Evolutionary conservation across 2,888 invertebrate genomes (phyloP).

Genomic region (Macrosoma leucophasiata): DNA sequence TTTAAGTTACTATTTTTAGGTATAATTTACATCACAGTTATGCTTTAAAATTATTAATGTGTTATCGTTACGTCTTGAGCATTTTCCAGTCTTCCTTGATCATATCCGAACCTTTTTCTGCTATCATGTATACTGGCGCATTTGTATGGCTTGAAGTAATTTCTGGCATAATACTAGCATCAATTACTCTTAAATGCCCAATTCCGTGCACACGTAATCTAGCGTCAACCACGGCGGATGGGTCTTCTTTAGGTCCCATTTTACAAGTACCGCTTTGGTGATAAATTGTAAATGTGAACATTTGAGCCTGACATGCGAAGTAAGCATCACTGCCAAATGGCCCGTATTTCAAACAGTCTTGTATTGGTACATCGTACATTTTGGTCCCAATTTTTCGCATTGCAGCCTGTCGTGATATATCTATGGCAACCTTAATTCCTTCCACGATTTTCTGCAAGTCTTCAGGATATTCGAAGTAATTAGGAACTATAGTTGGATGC

Average conservation of each 20-base stretch:
- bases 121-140: slow-evolving; percentile 86
- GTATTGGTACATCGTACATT: slow-evolving; percentile 76
- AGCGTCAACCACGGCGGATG: slow-evolving; percentile 79
- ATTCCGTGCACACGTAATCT: slow-evolving; percentile 80
- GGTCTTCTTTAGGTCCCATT: slow-evolving; percentile 77
- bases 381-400: slow-evolving; percentile 76
- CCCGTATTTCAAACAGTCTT: slow-evolving; percentile 72
- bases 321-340: slow-evolving; percentile 80
- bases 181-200: slow-evolving; percentile 81
- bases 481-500: slow-evolving; percentile 84
- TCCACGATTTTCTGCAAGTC: slow-evolving; percentile 80
- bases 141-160: slow-evolving; percentile 87
- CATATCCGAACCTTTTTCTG: slow-evolving; percentile 85
- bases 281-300: slow-evolving; percentile 82
- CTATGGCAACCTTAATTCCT: slow-evolving; percentile 77
- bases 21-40: slow-evolving; percentile 24
- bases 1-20: slow-evolving; percentile 1
- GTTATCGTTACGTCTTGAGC: too few relatives aligned
- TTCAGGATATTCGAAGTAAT: slow-evolving; percentile 80
- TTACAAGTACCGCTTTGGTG: slow-evolving; percentile 81
- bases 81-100: slow-evolving; percentile 78
- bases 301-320: slow-evolving; percentile 80
- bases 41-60: slow-evolving; percentile 9
- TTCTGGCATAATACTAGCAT: slow-evolving; percentile 87
- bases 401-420: slow-evolving; percentile 75